phyloP scores from a whole-genome alignment of 2,888 invertebrate species.

The Peribatodes rhomboidaria region DNA sequence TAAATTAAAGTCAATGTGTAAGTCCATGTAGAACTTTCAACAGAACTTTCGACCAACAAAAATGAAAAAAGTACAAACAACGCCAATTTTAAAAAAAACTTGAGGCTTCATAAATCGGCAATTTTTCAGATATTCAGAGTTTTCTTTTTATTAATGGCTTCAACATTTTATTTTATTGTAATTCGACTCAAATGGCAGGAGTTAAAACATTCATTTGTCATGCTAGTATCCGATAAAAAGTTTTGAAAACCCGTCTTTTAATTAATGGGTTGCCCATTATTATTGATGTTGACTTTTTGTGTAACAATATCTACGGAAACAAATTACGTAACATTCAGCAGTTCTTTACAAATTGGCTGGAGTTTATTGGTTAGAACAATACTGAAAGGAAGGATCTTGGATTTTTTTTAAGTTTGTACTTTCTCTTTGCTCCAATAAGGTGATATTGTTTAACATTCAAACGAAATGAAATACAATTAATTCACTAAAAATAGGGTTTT shows the following conservation, averaged over 20 bases:
- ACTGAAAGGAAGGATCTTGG: too few relatives aligned
- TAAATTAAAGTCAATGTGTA: too few relatives aligned
- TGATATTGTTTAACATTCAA: too few relatives aligned
- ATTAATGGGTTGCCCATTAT: slow-evolving; percentile 13
- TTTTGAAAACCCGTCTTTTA: slow-evolving; percentile 18
- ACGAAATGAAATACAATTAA: too few relatives aligned
- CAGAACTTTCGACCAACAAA: too few relatives aligned
- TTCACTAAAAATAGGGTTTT: too few relatives aligned
- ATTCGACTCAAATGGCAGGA: slow-evolving; percentile 3
- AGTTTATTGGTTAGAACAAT: too few relatives aligned
- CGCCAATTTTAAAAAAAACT: slow-evolving; percentile 2
- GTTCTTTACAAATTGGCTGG: not conserved
- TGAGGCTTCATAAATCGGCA: not conserved
- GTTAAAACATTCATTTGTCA: slow-evolving; percentile 21
- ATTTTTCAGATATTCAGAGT: not conserved
- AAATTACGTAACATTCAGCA: not conserved
- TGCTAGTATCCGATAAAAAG: slow-evolving; percentile 21
- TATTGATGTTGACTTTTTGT: slow-evolving; percentile 11
- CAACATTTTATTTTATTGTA: slow-evolving; percentile 14
- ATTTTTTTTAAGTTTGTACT: too few relatives aligned
- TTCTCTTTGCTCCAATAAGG: too few relatives aligned
- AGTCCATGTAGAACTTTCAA: too few relatives aligned
- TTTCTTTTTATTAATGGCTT: slow-evolving; percentile 18
- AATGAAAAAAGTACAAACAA: too few relatives aligned
- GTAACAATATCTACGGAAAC: not conserved